phyloP scores from a whole-genome alignment of 2,113 vertebrate species.

The Gallinago jamesoni region DNA sequence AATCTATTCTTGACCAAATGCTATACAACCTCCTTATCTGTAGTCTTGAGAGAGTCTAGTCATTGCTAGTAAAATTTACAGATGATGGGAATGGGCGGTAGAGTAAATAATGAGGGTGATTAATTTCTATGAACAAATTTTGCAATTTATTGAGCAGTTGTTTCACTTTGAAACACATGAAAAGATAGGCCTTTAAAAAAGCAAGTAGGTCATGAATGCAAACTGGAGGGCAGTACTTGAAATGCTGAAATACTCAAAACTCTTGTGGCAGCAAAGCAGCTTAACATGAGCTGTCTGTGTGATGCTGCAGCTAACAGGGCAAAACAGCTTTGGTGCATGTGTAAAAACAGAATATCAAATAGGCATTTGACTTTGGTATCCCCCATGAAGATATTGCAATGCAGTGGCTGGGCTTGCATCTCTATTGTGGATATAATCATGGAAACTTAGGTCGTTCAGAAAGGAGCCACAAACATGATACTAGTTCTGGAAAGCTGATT shows the following conservation, averaged over 20 bases:
- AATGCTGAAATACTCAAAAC: not conserved
- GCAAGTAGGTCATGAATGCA: not conserved
- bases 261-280: not conserved
- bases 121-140: not conserved
- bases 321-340: not conserved
- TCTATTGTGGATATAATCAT: not conserved
- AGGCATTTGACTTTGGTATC: fast-evolving
- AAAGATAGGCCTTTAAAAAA: not conserved
- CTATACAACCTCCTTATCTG: not conserved
- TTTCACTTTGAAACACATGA: not conserved
- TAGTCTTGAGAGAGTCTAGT: not conserved
- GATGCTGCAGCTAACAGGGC: not conserved
- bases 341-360: not conserved
- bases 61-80: not conserved
- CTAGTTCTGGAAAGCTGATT: not conserved
- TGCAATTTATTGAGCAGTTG: not conserved
- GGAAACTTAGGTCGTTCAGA: not conserved
- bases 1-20: slow-evolving; percentile 62
- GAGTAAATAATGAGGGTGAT: not conserved
- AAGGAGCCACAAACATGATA: not conserved
- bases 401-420: not conserved
- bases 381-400: not conserved
- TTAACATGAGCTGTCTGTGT: not conserved
- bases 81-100: not conserved
- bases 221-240: not conserved